A percentile compares a stretch with the other conserved stretches of the same genome.
Conservation (phyloP, 1,140 invertebrate species). For the Meteorus sp. region DNA sequence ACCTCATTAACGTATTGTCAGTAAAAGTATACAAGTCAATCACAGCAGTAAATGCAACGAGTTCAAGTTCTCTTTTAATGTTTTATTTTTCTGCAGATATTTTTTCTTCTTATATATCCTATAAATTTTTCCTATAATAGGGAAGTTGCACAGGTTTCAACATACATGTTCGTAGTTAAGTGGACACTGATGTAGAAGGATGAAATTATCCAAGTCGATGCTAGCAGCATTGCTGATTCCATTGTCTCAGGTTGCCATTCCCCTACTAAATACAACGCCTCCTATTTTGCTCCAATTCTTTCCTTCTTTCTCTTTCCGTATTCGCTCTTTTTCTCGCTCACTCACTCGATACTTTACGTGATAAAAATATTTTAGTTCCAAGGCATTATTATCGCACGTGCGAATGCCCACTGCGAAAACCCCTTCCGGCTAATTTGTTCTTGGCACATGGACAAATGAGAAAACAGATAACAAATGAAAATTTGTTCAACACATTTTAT, state of each 20-base stretch:
- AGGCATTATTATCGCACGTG: slow-evolving; percentile 27
- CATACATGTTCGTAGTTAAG: slow-evolving; percentile 2
- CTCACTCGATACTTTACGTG: slow-evolving; percentile 35
- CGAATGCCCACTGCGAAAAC: not conserved
- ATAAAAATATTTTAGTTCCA: slow-evolving; percentile 31
- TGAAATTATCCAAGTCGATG: slow-evolving; percentile 30
- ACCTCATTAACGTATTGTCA: not conserved
- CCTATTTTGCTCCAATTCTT: slow-evolving; percentile 1
- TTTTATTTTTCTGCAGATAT: slow-evolving; percentile 10
- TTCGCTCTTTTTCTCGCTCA: too few species aligned
- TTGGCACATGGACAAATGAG: slow-evolving; percentile 5
- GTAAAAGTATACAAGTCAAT: not conserved
- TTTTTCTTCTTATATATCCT: not conserved
- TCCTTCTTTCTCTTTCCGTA: slow-evolving; percentile 5
- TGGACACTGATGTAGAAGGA: slow-evolving; percentile 26
- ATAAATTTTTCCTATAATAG: not conserved
- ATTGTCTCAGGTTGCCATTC: slow-evolving; percentile 29
- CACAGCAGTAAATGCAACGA: not conserved
- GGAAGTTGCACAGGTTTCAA: not conserved
- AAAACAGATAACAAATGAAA: slow-evolving; percentile 1
- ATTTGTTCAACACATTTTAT: not conserved
- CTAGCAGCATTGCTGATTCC: slow-evolving; percentile 30
- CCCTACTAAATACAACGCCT: slow-evolving; percentile 10
- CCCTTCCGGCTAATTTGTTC: slow-evolving; percentile 10
- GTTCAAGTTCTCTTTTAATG: slow-evolving; percentile 1